Conservation (phyloP, 2,888 invertebrate species). For the Aphrophora alni region DNA sequence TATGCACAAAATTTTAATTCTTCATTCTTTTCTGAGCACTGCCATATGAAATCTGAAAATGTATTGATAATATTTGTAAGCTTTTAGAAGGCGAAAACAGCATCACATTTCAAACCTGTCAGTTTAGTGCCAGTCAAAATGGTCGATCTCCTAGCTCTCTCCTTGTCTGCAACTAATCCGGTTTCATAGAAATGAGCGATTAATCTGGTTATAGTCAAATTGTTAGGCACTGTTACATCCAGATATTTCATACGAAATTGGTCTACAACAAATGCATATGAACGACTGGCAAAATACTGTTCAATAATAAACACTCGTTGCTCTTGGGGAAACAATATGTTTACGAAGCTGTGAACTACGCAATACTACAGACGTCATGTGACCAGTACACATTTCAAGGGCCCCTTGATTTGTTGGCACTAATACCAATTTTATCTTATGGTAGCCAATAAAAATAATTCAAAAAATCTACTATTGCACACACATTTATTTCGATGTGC, state of each 20-base stretch:
- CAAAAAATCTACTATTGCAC: no score
- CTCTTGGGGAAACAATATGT: neutral
- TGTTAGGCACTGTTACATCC: neutral
- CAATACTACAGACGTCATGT: no score
- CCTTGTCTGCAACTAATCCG: conserved; percentile 11
- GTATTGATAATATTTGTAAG: neutral
- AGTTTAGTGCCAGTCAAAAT: conserved; percentile 15
- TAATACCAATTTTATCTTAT: no score
- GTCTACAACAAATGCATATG: neutral
- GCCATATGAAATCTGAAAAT: neutral
- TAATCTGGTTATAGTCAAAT: neutral
- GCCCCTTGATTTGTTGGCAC: no score
- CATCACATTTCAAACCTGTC: conserved; percentile 10
- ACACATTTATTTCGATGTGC: no score
- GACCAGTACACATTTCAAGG: no score
- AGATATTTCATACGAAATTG: conserved; percentile 4
- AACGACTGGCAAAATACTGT: neutral
- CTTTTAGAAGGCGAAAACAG: conserved; percentile 6
- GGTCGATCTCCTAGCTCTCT: conserved; percentile 7
- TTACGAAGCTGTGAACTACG: neutral
- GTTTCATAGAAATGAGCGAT: neutral
- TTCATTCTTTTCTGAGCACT: neutral
- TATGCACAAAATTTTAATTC: neutral
- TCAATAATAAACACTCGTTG: conserved; percentile 6
- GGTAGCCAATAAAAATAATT: no score